Evolutionary conservation across 2,113 vertebrate species (phyloP), one percentile per base, ranked within the genome.

Genomic region (Spilogale gracilis): DNA sequence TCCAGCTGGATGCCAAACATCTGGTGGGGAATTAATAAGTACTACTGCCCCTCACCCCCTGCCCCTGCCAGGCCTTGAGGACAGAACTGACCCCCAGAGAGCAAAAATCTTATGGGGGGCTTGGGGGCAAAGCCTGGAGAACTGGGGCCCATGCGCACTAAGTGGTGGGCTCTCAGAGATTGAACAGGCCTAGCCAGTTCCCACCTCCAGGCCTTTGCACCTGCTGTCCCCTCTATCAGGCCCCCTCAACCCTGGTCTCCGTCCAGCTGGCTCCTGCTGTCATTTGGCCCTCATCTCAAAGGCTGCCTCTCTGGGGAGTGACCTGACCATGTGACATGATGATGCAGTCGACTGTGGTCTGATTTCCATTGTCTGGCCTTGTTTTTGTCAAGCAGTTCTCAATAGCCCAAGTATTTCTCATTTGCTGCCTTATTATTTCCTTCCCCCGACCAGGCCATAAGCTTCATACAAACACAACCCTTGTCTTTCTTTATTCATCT

Each of bases 11-110:
- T 67, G 76, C 82, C 96, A 84, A 78, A 76, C 78, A 74, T 88
- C 92, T 76, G 71, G 71, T 61, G 60, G 89, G 82, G 82, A 82
- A 95, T 91, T 95, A 89, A 50, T 82, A 73, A 88, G 30, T 10
- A 21, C 54, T 23, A 13, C 52, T 78, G 54, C 11, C 78, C 58
- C 9, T 73, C 17, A 5, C 13, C 9, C 16, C 4, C 6, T 6
- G 14, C 2, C 63, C 30, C 10, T 50, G 25, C 25, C 25, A 20
- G 65, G n/a, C 32, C 9, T 43, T 6, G 60, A 86, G 61, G 16
- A 60, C 30, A 79, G 60, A 95, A 54, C 32, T 4, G 65, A 80
- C n/a, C 69, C 52, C 78, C 58, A 16, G 48, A 84, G 21, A 56
- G 17, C n/a, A 25, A 45, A 95, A 27, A n/a, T 61, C 54, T 86